Conservation (phyloP, 2,113 vertebrate genomes). For the Erythrocebus patas region DNA sequence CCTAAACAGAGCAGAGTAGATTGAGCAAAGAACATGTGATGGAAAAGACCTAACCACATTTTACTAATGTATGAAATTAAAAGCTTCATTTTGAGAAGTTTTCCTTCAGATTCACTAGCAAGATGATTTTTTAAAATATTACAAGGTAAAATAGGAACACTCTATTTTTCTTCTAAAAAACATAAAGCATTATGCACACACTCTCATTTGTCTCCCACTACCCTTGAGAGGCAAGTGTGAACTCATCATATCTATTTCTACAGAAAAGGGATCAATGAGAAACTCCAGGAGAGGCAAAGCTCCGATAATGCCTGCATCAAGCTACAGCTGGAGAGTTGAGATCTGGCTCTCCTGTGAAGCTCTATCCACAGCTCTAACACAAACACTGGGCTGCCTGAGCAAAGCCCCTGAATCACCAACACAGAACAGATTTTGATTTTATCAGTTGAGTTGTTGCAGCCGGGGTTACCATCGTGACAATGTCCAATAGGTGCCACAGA, state of each 20-base stretch:
- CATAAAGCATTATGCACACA: not conserved
- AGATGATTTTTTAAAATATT: not conserved
- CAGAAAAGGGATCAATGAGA: not conserved
- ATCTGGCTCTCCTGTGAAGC: too few relatives aligned
- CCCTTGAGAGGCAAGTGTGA: not conserved
- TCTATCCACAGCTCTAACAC: not conserved
- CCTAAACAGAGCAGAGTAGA: not conserved
- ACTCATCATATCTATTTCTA: not conserved
- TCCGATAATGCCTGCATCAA: not conserved
- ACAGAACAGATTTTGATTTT: not conserved
- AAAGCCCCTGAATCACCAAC: not conserved
- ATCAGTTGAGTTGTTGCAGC: rapidly evolving
- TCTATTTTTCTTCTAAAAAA: not conserved
- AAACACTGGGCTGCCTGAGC: not conserved
- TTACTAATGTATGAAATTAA: not conserved
- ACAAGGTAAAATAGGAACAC: not conserved
- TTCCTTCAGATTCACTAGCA: not conserved
- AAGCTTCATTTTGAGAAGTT: not conserved
- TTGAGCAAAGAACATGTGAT: not conserved
- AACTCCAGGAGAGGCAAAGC: not conserved
- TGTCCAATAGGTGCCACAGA: not conserved
- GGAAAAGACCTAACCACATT: not conserved
- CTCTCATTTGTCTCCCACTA: not conserved
- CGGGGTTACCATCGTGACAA: not conserved
- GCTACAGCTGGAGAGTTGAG: not conserved